phyloP scores from a whole-genome alignment of 2,113 vertebrate species.

The Hippocampus mohnikei region DNA sequence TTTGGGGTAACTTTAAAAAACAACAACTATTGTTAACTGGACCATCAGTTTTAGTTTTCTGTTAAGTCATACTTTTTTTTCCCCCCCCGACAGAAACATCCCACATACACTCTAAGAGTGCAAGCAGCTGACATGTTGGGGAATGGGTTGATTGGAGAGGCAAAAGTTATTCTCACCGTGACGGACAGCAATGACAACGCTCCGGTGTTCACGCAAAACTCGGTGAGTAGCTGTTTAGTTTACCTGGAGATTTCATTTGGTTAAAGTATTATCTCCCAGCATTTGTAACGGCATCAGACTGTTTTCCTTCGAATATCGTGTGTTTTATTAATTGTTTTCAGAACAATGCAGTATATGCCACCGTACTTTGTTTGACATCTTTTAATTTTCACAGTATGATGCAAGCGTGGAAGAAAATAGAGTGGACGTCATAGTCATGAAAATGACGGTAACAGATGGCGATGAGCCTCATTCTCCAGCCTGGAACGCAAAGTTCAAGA shows the following conservation, averaged over 20 bases:
- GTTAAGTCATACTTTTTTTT: neutral
- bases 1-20: neutral
- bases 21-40: neutral
- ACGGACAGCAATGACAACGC: constrained; percentile 79
- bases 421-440: constrained; percentile 40
- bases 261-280: neutral
- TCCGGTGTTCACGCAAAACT: constrained; percentile 65
- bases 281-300: neutral
- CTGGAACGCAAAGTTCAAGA: constrained; percentile 77
- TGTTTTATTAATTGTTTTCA: neutral
- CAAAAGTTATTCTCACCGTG: constrained; percentile 75
- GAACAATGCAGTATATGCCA: neutral
- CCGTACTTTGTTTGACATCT: neutral
- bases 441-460: constrained; percentile 71
- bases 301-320: neutral
- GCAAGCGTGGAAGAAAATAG: constrained; percentile 72
- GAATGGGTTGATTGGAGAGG: constrained; percentile 33
- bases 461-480: constrained; percentile 72
- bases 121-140: constrained; percentile 76
- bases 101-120: constrained; percentile 76
- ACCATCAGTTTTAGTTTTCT: neutral
- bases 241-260: too few species aligned
- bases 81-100: constrained; percentile 64
- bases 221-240: constrained; percentile 63
- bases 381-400: constrained; percentile 65